Conservation (phyloP, 2,113 vertebrate genomes). For the Gopherus flavomarginatus region DNA sequence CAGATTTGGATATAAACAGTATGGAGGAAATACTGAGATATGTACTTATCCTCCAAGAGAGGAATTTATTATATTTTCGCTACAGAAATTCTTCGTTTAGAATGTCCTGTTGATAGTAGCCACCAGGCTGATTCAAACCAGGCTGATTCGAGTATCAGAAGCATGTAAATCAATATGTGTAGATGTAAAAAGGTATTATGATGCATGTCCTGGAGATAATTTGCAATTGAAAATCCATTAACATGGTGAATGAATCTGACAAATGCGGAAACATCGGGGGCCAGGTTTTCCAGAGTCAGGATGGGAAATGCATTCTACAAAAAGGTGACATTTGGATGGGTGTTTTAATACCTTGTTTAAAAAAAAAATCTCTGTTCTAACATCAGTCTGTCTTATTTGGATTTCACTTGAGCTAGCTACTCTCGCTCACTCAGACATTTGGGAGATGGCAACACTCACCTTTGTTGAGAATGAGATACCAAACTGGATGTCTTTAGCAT, state of each 20-base stretch:
- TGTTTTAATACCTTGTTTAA: not conserved
- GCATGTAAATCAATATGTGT: slow-evolving; percentile 7
- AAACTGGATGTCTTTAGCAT: not conserved
- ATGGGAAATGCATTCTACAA: slow-evolving; percentile 24
- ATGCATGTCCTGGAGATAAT: slow-evolving; percentile 45
- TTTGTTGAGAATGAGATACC: not conserved
- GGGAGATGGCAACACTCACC: not conserved
- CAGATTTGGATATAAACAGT: not conserved
- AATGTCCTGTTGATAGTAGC: slow-evolving; percentile 21
- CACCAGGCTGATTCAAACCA: slow-evolving; percentile 1
- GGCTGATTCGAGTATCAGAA: not conserved
- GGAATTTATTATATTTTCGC: not conserved
- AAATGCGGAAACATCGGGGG: slow-evolving; percentile 23
- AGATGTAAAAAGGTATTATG: slow-evolving; percentile 29
- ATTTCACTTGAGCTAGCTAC: not conserved
- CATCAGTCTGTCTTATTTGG: not conserved
- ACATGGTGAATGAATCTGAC: slow-evolving; percentile 21
- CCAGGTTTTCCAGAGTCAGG: slow-evolving; percentile 45
- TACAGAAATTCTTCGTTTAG: not conserved
- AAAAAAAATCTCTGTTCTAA: not conserved
- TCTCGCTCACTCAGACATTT: not conserved
- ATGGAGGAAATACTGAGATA: not conserved
- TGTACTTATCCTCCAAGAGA: not conserved
- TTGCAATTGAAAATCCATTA: slow-evolving; percentile 61
- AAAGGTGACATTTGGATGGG: not conserved